Evolutionary conservation across 2,888 invertebrate species (phyloP), one percentile per base, ranked within the genome.

Genomic region (Drosophila neutralis): DNA sequence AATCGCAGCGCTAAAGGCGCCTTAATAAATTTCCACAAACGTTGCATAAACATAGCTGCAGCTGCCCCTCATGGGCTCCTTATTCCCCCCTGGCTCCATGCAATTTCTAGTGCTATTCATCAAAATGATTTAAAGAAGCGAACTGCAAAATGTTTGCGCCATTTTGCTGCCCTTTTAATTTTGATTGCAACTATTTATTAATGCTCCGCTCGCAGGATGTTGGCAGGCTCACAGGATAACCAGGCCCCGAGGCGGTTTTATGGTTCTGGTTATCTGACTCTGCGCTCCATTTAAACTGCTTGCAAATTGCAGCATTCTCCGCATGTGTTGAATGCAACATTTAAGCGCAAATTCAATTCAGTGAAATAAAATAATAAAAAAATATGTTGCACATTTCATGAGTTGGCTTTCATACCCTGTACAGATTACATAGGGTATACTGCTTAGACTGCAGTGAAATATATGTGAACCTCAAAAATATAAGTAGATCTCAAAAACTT

Each of bases 141-240:
- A 75, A 79, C 83, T 79, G 82, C 69, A 58, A 80, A 82, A 83
- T 77, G 87, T 66, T 69, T 77, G 63, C 72, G 75, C 77, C 77
- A 54, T 75, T 83, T 78, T 76, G 75, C 69, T 73, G 84, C 69
- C 81, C 87, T 87, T 87, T 84, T 84, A 84, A 85, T 87, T 82
- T 83, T 85, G 83, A 88, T 84, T 87, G 83, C 84, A 73, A 87
- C 84, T 84, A 84, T 84, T 84, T 84, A 84, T 84, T 88, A 84
- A 87, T 82, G 78, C 78, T 71, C 63, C 70, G 61, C 59, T 63
- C 61, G 24, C 78, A 65, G 74, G 74, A 69, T 35, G 78, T 53
- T 65, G 70, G 70, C 67, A 57, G 69, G 52, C 64, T 56, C 63
- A 66, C 73, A 67, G 69, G 49, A 65, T 63, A 64, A 61, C 60